These are phyloP conservation scores for Lutjanus campechanus DNA, from an alignment of 2,797 vertebrate species.

Conservation along the genomic window DNA sequence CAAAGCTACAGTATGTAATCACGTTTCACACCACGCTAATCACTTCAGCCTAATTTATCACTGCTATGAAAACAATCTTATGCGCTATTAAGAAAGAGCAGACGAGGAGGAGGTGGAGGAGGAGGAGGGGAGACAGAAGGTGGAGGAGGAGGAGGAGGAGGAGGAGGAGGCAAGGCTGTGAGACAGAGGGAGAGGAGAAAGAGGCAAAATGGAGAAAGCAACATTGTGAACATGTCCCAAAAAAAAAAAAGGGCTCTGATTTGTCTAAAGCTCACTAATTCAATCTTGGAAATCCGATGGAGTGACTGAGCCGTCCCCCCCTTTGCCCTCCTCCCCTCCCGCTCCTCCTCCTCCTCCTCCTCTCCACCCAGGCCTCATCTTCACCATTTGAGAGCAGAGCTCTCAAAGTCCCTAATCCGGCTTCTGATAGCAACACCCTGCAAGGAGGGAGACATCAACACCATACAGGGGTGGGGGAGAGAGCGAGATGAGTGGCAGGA, in stretches of 20 bases:
- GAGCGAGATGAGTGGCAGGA: constrained; percentile 64
- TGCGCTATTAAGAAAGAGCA: constrained; percentile 56
- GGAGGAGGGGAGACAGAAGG: constrained; percentile 7
- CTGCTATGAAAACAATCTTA: constrained; percentile 80
- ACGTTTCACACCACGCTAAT: constrained; percentile 87
- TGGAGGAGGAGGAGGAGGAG: not conserved
- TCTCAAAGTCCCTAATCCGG: constrained; percentile 78
- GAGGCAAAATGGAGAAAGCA: constrained; percentile 38
- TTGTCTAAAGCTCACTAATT: constrained; percentile 79
- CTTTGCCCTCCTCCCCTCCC: constrained; percentile 5
- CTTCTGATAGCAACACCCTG: constrained; percentile 71
- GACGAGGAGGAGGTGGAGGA: constrained; percentile 22
- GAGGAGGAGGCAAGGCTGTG: constrained; percentile 21
- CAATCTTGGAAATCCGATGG: constrained; percentile 77
- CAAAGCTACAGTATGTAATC: constrained; percentile 84
- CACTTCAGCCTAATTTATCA: constrained; percentile 87
- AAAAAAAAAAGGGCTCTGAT: constrained; percentile 58
- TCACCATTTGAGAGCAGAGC: constrained; percentile 63
- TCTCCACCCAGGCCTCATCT: constrained; percentile 58
- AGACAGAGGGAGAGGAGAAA: constrained; percentile 22
- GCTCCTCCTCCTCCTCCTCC: constrained; percentile 5
- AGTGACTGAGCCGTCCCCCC: constrained; percentile 69
- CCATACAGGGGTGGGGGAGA: constrained; percentile 42
- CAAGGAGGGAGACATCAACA: constrained; percentile 69
- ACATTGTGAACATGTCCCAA: constrained; percentile 51